These are phyloP conservation scores for Mythimna ferrago DNA, from an alignment of 2,888 invertebrate species.

Conservation along the genomic window DNA sequence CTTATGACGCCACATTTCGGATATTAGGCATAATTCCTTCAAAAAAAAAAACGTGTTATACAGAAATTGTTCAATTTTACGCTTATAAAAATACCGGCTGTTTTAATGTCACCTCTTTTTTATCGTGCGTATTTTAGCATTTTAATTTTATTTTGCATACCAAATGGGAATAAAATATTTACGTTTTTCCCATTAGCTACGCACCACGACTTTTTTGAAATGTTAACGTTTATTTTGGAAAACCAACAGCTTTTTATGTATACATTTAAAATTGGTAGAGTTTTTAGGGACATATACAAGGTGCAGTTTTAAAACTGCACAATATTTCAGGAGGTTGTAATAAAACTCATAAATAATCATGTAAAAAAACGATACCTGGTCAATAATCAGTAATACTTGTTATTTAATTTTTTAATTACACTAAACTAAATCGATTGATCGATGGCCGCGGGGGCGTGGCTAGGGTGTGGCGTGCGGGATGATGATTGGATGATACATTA, in stretches of 20 bases:
- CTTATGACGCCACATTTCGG: too few relatives aligned
- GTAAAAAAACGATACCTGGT: too few relatives aligned
- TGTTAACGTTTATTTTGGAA: conserved; percentile 5
- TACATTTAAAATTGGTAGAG: not conserved
- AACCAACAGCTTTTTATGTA: conserved; percentile 5
- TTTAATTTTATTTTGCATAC: conserved; percentile 28
- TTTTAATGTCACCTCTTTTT: conserved; percentile 13
- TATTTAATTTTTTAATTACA: too few relatives aligned
- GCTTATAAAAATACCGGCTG: not conserved
- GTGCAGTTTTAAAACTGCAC: too few relatives aligned
- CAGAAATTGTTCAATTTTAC: conserved; percentile 11
- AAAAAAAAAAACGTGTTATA: not conserved
- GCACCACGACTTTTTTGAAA: conserved; percentile 12
- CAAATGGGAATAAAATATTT: conserved; percentile 42
- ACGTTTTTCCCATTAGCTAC: conserved; percentile 44
- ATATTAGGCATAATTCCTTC: too few relatives aligned
- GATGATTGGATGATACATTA: too few relatives aligned
- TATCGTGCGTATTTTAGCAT: not conserved
- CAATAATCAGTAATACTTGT: too few relatives aligned
- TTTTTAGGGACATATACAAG: not conserved
- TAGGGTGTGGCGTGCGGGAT: too few relatives aligned
- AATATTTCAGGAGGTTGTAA: too few relatives aligned
- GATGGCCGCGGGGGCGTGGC: too few relatives aligned
- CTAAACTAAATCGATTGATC: too few relatives aligned
- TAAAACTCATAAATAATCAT: too few relatives aligned